Percentiles rank a stretch among this genome's conserved stretches.
Evolutionary conservation across 2,113 vertebrate genomes (phyloP).

Genomic region (Delphinus delphis): DNA sequence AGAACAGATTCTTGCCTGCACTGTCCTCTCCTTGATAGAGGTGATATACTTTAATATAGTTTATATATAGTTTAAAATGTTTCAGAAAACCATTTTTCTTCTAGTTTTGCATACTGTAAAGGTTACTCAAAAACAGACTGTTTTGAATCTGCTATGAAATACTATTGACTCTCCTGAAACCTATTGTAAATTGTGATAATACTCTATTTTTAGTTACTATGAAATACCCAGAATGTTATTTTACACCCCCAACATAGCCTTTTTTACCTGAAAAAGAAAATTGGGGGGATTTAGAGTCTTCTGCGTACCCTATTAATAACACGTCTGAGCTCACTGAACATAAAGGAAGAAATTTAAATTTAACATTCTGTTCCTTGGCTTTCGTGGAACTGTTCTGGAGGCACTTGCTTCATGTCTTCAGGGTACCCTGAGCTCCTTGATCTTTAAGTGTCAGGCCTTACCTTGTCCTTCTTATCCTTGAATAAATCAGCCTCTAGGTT

Average conservation of each 20-base stretch:
- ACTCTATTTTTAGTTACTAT: background rate
- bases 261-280: background rate
- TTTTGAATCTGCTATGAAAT: background rate
- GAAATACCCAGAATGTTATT: background rate
- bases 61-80: background rate
- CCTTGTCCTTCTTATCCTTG: background rate
- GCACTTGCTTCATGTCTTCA: background rate
- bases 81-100: conserved; percentile 13
- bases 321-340: background rate
- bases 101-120: conserved; percentile 3
- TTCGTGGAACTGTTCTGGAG: background rate
- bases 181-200: background rate
- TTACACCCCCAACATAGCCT: background rate
- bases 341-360: background rate
- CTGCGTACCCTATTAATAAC: conserved; percentile 19
- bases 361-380: background rate
- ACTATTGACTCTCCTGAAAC: background rate
- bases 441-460: background rate
- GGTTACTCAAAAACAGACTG: background rate
- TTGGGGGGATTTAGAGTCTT: background rate
- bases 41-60: background rate
- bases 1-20: background rate
- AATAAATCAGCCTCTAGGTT: background rate
- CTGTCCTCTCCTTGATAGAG: background rate
- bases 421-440: background rate